Evolutionary conservation across 1,140 invertebrate genomes (phyloP), one percentile per base, ranked within the genome.

Genomic region (Batillaria attramentaria): DNA sequence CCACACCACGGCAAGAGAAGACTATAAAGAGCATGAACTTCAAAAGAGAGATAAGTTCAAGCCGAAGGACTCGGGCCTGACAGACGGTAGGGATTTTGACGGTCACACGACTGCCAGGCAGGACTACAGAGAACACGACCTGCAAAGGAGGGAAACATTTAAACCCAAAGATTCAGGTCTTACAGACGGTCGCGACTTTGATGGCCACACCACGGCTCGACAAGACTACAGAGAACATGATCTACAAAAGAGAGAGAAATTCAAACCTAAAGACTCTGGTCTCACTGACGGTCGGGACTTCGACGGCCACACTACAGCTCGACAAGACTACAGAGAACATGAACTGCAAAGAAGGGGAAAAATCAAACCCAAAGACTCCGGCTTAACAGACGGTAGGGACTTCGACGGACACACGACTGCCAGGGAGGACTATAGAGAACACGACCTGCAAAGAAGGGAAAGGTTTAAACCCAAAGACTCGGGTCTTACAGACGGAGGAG

Each of bases 141-240:
- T 66, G 20, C 31, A 13, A 0, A 66, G 57, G 18, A 2, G 20
- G 42, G n/a, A 39, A 0, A 65, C 62, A 20, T 57, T 33, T 13
- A 33, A 35, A 18, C 74, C 54, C n/a, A 3, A 24, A 66, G 57
- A 62, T 33, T n/a, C 5, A 13, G 74, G 62, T 13, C 28, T 43
- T 28, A 42, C 41, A 4, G 39, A 65, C 24, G 54, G 43, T 28
- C 6, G 33, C n/a, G 41, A 33, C 37, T 43, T 43, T 39, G 20
- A 65, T 35, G 28, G 73, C 39, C 18, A 0, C 10, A 24, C 66
- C 18, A 69, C 66, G 4, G 37, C 16, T 6, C 20, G 20, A 42
- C 20, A 69, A 20, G 66, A 69, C 39, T 69, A 41, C 37, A 69
- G 3, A 69, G 66, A 69, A 69, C 37, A 20, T n/a, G n/a, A 41